Conservation (phyloP, 2,797 vertebrate species). For the Diceros bicornis region DNA sequence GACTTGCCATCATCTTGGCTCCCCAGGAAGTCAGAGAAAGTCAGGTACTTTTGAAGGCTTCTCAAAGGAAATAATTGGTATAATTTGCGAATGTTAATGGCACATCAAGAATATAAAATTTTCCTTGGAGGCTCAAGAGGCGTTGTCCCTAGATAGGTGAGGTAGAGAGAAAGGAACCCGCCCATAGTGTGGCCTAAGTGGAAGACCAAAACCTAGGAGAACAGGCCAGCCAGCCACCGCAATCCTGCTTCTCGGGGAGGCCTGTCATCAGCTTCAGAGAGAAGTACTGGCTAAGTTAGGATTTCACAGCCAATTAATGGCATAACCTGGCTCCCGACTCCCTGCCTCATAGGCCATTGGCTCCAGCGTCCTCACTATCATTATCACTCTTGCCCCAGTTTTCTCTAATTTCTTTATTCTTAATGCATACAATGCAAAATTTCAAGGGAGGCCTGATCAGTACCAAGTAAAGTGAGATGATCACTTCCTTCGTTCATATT, state of each 20-base stretch:
- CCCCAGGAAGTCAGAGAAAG: slow-evolving; percentile 15
- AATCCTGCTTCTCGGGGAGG: not conserved
- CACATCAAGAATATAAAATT: slow-evolving; percentile 18
- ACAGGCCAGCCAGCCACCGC: not conserved
- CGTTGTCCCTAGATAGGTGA: not conserved
- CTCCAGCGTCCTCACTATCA: not conserved
- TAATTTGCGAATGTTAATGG: slow-evolving; percentile 12
- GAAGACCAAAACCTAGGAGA: not conserved
- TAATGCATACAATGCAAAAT: slow-evolving; percentile 27
- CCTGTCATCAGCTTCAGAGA: not conserved
- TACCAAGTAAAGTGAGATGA: not conserved
- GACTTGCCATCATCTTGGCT: not conserved
- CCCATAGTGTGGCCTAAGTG: not conserved
- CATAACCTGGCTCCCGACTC: not conserved
- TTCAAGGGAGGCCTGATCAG: not conserved
- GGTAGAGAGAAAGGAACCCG: not conserved
- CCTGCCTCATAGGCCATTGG: not conserved
- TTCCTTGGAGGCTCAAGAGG: not conserved
- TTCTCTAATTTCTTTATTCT: slow-evolving; percentile 33
- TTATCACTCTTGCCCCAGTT: not conserved
- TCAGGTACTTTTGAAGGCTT: not conserved
- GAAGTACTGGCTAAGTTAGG: not conserved
- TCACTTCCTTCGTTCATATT: not conserved
- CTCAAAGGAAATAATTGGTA: not conserved
- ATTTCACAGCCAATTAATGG: not conserved